Conservation (phyloP, 64 coral and sea anemone species). For the Acropora yongei region DNA sequence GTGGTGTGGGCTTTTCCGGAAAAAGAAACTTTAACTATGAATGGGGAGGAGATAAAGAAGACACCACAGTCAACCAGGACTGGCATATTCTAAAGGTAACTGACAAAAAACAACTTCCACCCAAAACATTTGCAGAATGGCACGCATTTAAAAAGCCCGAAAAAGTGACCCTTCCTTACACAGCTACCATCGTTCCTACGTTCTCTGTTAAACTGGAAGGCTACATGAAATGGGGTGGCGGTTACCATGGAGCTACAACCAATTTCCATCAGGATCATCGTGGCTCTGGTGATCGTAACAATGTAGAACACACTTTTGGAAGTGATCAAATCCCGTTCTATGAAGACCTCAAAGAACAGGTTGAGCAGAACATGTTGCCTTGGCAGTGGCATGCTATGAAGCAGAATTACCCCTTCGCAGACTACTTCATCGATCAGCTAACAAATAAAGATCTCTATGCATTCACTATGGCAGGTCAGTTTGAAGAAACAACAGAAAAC, state of each 20-base stretch:
- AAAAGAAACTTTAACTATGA: conserved; percentile 34
- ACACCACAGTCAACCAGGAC: conserved; percentile 38
- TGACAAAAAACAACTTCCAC: conserved; percentile 31
- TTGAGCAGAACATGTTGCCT: conserved; percentile 56
- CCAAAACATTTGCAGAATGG: conserved; percentile 25
- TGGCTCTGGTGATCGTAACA: conserved; percentile 31
- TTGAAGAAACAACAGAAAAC: conserved; percentile 60
- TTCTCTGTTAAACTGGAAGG: conserved; percentile 64
- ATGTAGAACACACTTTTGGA: conserved; percentile 26
- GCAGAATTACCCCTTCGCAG: conserved; percentile 36
- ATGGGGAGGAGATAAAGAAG: conserved; percentile 38
- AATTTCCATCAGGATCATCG: conserved; percentile 51
- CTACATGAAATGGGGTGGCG: conserved; percentile 62
- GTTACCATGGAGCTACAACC: conserved; percentile 39
- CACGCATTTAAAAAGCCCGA: conserved; percentile 48
- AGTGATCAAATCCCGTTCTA: conserved; percentile 61
- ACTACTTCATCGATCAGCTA: conserved; percentile 55
- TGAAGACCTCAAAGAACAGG: conserved; percentile 64
- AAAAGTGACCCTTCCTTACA: conserved; percentile 67
- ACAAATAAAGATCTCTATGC: conserved; percentile 44
- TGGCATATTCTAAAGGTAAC: conserved; percentile 51
- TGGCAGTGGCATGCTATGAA: conserved; percentile 80
- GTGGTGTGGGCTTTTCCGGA: conserved; percentile 34
- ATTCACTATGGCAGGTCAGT: conserved; percentile 72
- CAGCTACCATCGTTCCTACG: conserved; percentile 57